Percentiles rank a stretch among this genome's conserved stretches.
Evolutionary conservation across 2,113 vertebrate genomes (phyloP).

Genomic region (Rhabdornis inornatus): DNA sequence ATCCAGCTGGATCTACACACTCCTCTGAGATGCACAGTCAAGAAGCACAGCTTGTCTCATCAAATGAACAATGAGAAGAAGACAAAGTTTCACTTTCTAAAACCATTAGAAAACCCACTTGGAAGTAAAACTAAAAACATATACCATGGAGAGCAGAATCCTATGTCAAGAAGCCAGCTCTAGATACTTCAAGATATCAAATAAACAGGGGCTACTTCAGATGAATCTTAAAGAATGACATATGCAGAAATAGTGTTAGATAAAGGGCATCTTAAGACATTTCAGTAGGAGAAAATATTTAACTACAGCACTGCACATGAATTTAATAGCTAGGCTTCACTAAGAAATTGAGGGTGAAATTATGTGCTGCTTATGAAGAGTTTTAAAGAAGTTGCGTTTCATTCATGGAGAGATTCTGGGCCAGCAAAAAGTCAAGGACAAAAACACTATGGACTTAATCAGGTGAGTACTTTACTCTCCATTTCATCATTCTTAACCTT

Average conservation of each 20-base stretch:
- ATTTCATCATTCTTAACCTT: neutral
- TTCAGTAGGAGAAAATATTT: neutral
- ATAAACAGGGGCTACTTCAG: neutral
- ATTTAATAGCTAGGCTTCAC: neutral
- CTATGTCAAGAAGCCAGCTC: neutral
- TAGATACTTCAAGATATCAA: neutral
- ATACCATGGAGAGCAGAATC: neutral
- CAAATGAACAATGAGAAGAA: neutral
- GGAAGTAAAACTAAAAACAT: neutral
- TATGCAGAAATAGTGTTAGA: neutral
- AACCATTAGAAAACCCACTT: neutral
- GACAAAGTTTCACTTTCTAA: neutral
- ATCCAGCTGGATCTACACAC: neutral
- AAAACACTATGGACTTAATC: neutral
- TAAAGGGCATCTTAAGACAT: neutral
- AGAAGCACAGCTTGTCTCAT: neutral
- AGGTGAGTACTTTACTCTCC: neutral
- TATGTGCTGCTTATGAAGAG: neutral
- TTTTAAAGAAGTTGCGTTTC: neutral
- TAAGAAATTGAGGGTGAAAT: neutral
- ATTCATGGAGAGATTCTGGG: neutral
- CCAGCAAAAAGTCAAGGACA: neutral
- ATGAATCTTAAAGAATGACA: neutral
- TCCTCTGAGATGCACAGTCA: neutral
- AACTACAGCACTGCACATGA: neutral